A percentile compares a stretch with the other conserved stretches of the same genome.
Conservation (phyloP, 2,888 invertebrate species). For the Chrysodeixis includens region DNA sequence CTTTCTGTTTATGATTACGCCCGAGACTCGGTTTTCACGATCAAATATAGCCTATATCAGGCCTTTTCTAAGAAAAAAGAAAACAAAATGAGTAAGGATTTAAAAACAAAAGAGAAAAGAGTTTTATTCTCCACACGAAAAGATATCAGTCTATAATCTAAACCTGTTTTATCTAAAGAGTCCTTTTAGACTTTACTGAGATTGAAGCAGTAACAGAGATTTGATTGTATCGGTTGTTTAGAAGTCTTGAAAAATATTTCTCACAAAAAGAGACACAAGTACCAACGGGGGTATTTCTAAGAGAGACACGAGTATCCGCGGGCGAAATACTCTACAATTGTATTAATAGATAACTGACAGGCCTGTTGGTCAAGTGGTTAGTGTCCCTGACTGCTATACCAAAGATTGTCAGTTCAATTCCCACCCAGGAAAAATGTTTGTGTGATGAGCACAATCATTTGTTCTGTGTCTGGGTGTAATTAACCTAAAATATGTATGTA, state of each 20-base stretch:
- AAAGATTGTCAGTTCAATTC: too few species aligned
- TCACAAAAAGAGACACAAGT: neutral
- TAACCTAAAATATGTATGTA: too few species aligned
- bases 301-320: neutral
- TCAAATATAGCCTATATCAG: conserved; percentile 1
- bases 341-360: too few species aligned
- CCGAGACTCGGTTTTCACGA: too few species aligned
- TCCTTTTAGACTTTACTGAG: neutral
- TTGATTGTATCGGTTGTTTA: neutral
- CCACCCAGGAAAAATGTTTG: too few species aligned
- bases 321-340: too few species aligned
- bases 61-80: neutral
- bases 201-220: neutral
- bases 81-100: conserved; percentile 17
- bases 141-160: neutral
- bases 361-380: too few species aligned
- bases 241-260: neutral
- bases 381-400: too few species aligned
- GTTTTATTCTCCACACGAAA: neutral
- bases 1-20: too few species aligned
- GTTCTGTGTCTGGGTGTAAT: too few species aligned
- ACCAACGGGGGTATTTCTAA: too few species aligned
- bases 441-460: too few species aligned
- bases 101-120: neutral
- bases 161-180: neutral